phyloP scores from a whole-genome alignment of 2,888 invertebrate species.

The Chrysodeixis includens region DNA sequence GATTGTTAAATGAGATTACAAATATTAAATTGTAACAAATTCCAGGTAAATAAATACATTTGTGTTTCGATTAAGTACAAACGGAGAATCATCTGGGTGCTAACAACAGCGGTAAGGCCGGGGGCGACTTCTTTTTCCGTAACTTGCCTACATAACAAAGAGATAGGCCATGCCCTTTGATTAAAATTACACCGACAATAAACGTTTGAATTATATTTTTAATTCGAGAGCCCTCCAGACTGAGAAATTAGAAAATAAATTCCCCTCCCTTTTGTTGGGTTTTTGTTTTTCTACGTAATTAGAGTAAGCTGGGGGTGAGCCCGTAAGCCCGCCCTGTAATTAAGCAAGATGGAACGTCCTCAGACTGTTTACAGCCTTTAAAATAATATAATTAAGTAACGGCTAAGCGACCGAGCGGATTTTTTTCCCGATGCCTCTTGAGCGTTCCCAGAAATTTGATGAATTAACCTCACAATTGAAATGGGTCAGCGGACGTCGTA shows the following conservation, averaged over 20 bases:
- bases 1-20: not conserved
- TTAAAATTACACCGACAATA: slow-evolving; percentile 71
- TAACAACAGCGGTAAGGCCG: slow-evolving; percentile 7
- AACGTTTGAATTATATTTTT: slow-evolving; percentile 78
- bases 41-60: not conserved
- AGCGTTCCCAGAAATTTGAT: slow-evolving; percentile 56
- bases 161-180: slow-evolving; percentile 62
- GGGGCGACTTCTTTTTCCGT: slow-evolving; percentile 36
- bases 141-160: slow-evolving; percentile 42
- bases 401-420: slow-evolving; percentile 61
- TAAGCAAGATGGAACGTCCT: slow-evolving; percentile 81
- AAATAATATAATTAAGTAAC: slow-evolving; percentile 80
- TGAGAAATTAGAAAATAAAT: slow-evolving; percentile 85
- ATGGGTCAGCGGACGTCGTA: slow-evolving; percentile 44
- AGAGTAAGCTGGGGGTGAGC: slow-evolving; percentile 78
- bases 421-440: slow-evolving; percentile 55
- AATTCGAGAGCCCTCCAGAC: slow-evolving; percentile 72
- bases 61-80: slow-evolving; percentile 2
- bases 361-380: slow-evolving; percentile 75
- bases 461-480: slow-evolving; percentile 58
- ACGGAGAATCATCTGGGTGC: slow-evolving; percentile 5
- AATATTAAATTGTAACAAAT: not conserved
- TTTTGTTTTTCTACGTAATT: slow-evolving; percentile 86
- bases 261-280: slow-evolving; percentile 74
- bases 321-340: slow-evolving; percentile 79